Conservation (phyloP, 2,888 invertebrate species). For the Hipparchia sbordonii region DNA sequence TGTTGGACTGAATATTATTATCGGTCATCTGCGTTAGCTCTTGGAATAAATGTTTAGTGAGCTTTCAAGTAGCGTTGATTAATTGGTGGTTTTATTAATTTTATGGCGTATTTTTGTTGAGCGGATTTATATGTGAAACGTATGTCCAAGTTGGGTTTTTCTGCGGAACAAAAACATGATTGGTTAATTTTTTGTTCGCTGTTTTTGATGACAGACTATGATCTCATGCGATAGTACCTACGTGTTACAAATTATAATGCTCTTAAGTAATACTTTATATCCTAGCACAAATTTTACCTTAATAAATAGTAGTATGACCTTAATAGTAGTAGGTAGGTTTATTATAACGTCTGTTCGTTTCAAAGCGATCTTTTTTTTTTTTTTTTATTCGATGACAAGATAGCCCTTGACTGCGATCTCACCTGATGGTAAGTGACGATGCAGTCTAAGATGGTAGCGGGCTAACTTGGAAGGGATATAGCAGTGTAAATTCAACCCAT, state of each 20-base stretch:
- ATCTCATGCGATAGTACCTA: neutral
- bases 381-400: too few species aligned
- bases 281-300: too few species aligned
- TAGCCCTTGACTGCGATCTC: too few species aligned
- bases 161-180: neutral
- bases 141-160: conserved; percentile 11
- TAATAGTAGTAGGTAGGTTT: too few species aligned
- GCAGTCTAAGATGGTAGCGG: too few species aligned
- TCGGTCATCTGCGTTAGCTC: neutral
- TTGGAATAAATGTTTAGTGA: conserved; percentile 1
- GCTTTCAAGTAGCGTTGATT: neutral
- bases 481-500: too few species aligned
- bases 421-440: too few species aligned
- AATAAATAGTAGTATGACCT: too few species aligned
- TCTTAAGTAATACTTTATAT: too few species aligned
- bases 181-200: neutral
- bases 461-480: too few species aligned
- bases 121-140: neutral
- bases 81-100: conserved; percentile 1
- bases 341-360: too few species aligned
- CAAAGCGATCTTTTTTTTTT: too few species aligned
- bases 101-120: neutral
- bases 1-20: neutral
- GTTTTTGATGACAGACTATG: neutral
- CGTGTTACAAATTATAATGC: neutral